A percentile compares a stretch with the other conserved stretches of the same genome.
phyloP scores from a whole-genome alignment of 2,888 invertebrate species.

The Malachius bipustulatus region DNA sequence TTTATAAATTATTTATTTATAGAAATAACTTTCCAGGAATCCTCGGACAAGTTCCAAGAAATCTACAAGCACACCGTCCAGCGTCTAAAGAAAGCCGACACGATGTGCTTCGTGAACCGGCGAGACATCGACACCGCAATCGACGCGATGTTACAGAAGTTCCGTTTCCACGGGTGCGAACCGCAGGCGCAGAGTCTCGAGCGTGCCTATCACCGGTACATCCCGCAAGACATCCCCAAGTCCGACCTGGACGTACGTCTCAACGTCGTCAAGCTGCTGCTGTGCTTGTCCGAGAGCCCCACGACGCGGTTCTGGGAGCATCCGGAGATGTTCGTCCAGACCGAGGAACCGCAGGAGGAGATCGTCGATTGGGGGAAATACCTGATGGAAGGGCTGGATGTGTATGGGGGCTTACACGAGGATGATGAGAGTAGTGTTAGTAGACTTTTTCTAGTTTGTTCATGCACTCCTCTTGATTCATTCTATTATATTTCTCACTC shows the following conservation, averaged over 20 bases:
- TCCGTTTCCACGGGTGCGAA: slow-evolving; percentile 31
- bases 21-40: no score
- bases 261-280: slow-evolving; percentile 30
- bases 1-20: no score
- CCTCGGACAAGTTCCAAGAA: slow-evolving; percentile 24
- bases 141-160: slow-evolving; percentile 31
- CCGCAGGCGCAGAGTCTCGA: slow-evolving; percentile 27
- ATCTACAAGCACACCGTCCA: slow-evolving; percentile 25
- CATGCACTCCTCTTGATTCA: slow-evolving; percentile 3
- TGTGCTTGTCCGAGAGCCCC: slow-evolving; percentile 31
- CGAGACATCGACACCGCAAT: slow-evolving; percentile 29
- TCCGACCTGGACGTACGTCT: slow-evolving; percentile 24
- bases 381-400: slow-evolving; percentile 37
- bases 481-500: slow-evolving; percentile 15
- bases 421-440: slow-evolving; percentile 23
- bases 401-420: slow-evolving; percentile 20
- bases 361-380: slow-evolving; percentile 40
- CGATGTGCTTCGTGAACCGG: slow-evolving; percentile 29
- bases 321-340: slow-evolving; percentile 21
- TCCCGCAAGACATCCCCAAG: slow-evolving; percentile 22
- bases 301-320: slow-evolving; percentile 28
- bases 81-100: slow-evolving; percentile 26
- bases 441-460: slow-evolving; percentile 6
- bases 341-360: slow-evolving; percentile 30
- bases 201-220: slow-evolving; percentile 25